A percentile compares a stretch with the other conserved stretches of the same genome.
Conservation (phyloP, 37 sponge, comb jelly and placozoan genomes). For the Spongilla lacustris region DNA sequence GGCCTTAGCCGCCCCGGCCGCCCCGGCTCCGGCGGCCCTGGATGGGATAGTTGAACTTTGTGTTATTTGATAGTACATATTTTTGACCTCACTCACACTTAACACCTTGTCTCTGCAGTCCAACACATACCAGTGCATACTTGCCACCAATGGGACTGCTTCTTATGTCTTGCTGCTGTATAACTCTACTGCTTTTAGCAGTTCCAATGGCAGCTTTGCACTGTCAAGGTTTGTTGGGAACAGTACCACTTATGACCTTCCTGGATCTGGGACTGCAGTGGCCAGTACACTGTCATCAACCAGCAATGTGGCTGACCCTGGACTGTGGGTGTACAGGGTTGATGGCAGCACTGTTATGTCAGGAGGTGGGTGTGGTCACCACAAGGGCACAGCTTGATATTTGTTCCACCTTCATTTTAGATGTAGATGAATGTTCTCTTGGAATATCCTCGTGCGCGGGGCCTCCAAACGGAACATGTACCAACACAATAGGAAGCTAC, state of each 20-base stretch:
- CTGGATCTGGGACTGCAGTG: conserved; percentile 9
- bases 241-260: neutral
- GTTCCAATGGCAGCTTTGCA: neutral
- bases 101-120: neutral
- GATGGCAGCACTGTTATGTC: neutral
- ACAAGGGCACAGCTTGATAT: neutral
- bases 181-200: neutral
- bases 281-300: neutral
- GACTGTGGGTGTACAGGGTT: conserved; percentile 15
- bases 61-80: too few relatives aligned
- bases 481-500: neutral
- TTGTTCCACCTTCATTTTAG: neutral
- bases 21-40: too few relatives aligned
- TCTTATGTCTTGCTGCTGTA: conserved; percentile 9
- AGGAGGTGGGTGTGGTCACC: conserved; percentile 4
- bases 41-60: too few relatives aligned
- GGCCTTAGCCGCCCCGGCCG: too few relatives aligned
- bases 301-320: conserved; percentile 4
- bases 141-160: neutral
- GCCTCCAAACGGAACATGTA: neutral
- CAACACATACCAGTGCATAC: conserved; percentile 13
- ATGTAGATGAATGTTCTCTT: neutral
- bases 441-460: neutral
- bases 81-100: too few relatives aligned
- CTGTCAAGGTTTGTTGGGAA: neutral